Percentiles rank a stretch among this genome's conserved stretches.
These are phyloP conservation scores for Drosophila paranaensis DNA, from an alignment of 2,888 invertebrate genomes.

Conservation along the genomic window DNA sequence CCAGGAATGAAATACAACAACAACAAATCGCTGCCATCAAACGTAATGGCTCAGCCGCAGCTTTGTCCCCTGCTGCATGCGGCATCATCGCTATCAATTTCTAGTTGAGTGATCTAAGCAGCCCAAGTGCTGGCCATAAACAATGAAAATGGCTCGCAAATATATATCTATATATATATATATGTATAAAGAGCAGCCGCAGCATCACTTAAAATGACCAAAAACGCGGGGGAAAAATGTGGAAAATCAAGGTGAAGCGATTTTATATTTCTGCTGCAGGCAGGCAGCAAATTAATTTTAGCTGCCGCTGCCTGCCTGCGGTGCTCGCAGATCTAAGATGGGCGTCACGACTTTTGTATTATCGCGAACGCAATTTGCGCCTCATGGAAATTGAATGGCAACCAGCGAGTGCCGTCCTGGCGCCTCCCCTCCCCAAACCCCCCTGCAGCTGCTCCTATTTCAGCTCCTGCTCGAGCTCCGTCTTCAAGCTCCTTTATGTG, in stretches of 20 bases:
- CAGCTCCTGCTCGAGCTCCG: constrained; percentile 10
- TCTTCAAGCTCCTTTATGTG: constrained; percentile 42
- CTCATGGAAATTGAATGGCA: constrained; percentile 60
- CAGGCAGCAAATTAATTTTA: constrained; percentile 70
- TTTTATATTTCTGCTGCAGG: constrained; percentile 70
- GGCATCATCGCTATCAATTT: constrained; percentile 68
- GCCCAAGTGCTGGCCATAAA: constrained; percentile 64
- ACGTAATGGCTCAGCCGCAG: constrained; percentile 59
- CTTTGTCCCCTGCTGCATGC: constrained; percentile 13
- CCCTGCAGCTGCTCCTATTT: background rate
- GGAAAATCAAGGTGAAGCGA: constrained; percentile 56
- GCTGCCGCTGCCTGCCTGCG: constrained; percentile 30
- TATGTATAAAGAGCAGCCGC: background rate
- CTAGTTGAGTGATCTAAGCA: constrained; percentile 73
- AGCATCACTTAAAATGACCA: constrained; percentile 54
- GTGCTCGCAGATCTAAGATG: constrained; percentile 59
- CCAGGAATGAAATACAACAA: background rate
- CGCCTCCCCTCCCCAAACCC: accelerated
- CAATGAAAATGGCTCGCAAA: constrained; percentile 53
- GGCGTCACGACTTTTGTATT: constrained; percentile 50
- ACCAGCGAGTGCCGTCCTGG: constrained; percentile 19
- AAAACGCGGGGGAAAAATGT: background rate
- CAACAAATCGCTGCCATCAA: constrained; percentile 56
- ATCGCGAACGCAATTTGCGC: constrained; percentile 67
- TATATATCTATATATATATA: background rate